These are phyloP conservation scores for Zoroaster sp. DNA, from an alignment of 53 echinoderm and acorn worm species.

Conservation along the genomic window DNA sequence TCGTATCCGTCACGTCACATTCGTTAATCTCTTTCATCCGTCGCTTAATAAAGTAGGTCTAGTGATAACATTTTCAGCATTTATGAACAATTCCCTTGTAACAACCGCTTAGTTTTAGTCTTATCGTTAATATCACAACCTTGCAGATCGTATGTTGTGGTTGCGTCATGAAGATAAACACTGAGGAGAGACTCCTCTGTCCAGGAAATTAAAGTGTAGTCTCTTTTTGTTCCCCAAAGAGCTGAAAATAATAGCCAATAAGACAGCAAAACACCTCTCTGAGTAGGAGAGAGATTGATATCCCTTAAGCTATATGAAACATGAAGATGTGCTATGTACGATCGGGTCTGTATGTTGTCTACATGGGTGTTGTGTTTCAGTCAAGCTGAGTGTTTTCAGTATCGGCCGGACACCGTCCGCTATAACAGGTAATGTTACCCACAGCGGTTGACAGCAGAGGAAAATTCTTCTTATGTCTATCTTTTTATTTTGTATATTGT, in stretches of 20 bases:
- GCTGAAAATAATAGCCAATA: neutral
- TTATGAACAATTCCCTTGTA: neutral
- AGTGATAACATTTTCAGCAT: neutral
- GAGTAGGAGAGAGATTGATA: neutral
- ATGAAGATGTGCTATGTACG: neutral
- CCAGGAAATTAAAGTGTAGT: neutral
- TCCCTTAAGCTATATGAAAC: neutral
- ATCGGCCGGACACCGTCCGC: neutral
- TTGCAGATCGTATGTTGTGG: no score
- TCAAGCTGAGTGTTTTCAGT: neutral
- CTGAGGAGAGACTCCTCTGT: neutral
- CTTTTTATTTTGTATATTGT: no score
- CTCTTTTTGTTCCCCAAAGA: neutral
- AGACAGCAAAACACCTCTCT: neutral
- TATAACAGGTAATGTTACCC: neutral
- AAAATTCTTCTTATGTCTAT: neutral
- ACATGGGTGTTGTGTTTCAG: neutral
- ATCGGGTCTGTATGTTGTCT: neutral
- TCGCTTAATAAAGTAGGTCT: no score
- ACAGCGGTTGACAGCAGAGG: neutral
- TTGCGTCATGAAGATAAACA: neutral
- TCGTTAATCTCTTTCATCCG: neutral
- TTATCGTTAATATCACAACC: neutral
- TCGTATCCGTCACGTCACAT: no score
- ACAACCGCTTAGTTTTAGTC: neutral